A percentile compares a stretch with the other conserved stretches of the same genome.
Evolutionary conservation across 2,797 vertebrate genomes (phyloP).

Genomic region (Molossus molossus): DNA sequence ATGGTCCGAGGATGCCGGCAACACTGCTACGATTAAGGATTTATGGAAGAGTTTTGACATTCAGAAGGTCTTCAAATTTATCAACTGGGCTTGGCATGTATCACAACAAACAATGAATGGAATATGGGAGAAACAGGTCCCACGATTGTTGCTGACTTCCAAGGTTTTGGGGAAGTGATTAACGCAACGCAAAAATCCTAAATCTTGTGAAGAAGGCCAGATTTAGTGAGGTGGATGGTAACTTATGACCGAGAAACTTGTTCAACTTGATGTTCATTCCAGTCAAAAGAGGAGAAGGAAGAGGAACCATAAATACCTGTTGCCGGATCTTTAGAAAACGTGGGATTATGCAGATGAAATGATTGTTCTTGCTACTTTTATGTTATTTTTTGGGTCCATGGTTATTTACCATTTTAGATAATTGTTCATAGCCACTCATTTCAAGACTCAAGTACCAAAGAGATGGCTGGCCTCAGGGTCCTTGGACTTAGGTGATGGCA

Average conservation of each 20-base stretch:
- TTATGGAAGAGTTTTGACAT: constrained; percentile 74
- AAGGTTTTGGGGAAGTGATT: constrained; percentile 75
- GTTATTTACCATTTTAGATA: background rate
- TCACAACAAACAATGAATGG: constrained; percentile 72
- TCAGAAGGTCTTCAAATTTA: constrained; percentile 75
- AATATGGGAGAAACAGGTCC: background rate
- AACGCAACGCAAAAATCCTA: constrained; percentile 58
- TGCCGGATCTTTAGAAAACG: background rate
- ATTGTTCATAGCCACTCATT: background rate
- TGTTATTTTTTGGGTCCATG: background rate
- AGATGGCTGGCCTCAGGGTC: background rate
- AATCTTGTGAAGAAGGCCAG: constrained; percentile 66
- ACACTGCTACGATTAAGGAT: constrained; percentile 17
- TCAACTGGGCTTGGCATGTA: constrained; percentile 70
- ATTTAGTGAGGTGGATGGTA: constrained; percentile 52
- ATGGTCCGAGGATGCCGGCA: constrained; percentile 39
- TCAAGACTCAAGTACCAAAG: background rate
- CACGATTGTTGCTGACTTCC: constrained; percentile 65
- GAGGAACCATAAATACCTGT: background rate
- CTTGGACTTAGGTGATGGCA: background rate
- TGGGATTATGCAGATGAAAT: background rate
- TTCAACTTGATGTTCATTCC: background rate
- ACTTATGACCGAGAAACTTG: background rate
- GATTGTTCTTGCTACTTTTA: background rate
- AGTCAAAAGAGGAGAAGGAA: constrained; percentile 47